Evolutionary conservation across 2,113 vertebrate species (phyloP), one percentile per base, ranked within the genome.

Genomic region (Pelecanoides urinatrix): DNA sequence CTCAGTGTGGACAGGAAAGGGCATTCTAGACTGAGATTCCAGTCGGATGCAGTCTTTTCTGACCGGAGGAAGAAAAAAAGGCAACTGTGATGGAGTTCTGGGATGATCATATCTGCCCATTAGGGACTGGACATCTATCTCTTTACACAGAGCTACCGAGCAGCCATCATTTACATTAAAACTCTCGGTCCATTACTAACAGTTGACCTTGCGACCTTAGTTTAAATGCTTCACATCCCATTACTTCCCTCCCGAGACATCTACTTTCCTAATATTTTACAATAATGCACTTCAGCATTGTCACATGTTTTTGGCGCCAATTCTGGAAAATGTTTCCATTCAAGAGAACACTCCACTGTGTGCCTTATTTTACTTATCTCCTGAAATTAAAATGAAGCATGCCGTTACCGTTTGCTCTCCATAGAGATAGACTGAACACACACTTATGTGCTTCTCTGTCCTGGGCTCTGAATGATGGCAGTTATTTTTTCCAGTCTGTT

Each of bases 161-260:
- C 45, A 89, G 63, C 74, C 86, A 95, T 62, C 76, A 94, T 80
- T 91, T 89, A 92, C 86, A 72, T 88, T 91, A 94, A 91, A 95
- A 73, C 80, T 82, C 73, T 72, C 47, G 93, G 76, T 29, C 73
- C 86, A 92, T 95, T 95, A 90, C 78, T 63, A 94, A 67, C 70
- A 20, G 74, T 18, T 92, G 88, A 96, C 91, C 92, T 94, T 53
- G n/a, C 0, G 23, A 95, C 77, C 91, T 86, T 67, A 61, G 53
- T 79, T 95, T 82, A 92, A 95, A 96, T 90, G 56, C 86, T 91
- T 95, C 66, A 62, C 87, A 92, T 85, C 92, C 62, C 74, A 85
- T 95, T 94, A 85, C 80, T 97, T 95, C 81, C 49, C 50, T 72
- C 76, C 58, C 8, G 2, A 73, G 53, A 72, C 53, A 85, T 83